These are phyloP conservation scores for Heteropelma amictum DNA, from an alignment of 2,888 invertebrate genomes.

Conservation along the genomic window DNA sequence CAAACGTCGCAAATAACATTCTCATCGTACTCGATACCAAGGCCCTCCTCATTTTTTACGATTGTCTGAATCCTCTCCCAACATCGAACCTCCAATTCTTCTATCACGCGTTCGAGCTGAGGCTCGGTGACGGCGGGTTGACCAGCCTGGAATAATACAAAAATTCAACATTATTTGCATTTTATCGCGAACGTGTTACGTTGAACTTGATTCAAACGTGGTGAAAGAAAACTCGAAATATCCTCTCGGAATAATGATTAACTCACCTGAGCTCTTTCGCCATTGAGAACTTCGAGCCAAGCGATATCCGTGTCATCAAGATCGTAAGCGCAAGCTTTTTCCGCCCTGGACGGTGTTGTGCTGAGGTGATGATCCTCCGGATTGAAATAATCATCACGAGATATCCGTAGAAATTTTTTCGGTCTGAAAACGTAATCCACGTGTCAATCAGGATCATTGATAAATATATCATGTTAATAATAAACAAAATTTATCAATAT, in stretches of 20 bases:
- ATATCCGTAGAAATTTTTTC: constrained; percentile 94
- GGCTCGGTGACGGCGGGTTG: constrained; percentile 88
- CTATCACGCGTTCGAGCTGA: constrained; percentile 93
- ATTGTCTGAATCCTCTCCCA: constrained; percentile 96
- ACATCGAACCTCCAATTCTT: constrained; percentile 94
- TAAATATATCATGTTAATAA: too few species aligned
- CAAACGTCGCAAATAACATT: constrained; percentile 99
- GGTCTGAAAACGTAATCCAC: constrained; percentile 81
- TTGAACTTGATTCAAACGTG: too few species aligned
- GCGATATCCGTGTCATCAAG: constrained; percentile 94
- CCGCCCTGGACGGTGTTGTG: constrained; percentile 91
- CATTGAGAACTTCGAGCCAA: constrained; percentile 93
- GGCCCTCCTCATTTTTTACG: constrained; percentile 93
- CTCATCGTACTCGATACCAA: constrained; percentile 98
- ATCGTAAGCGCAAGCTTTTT: constrained; percentile 96
- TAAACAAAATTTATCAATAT: too few species aligned
- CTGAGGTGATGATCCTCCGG: constrained; percentile 92
- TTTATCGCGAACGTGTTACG: too few species aligned
- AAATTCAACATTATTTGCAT: not conserved
- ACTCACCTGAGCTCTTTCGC: constrained; percentile 86
- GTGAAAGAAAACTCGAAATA: not conserved
- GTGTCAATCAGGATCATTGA: not conserved
- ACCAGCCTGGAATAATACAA: constrained; percentile 79
- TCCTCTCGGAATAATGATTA: not conserved
- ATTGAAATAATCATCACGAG: constrained; percentile 91